Evolutionary conservation across 1,140 invertebrate genomes (phyloP).

Genomic region (Scaptomyza graminum): DNA sequence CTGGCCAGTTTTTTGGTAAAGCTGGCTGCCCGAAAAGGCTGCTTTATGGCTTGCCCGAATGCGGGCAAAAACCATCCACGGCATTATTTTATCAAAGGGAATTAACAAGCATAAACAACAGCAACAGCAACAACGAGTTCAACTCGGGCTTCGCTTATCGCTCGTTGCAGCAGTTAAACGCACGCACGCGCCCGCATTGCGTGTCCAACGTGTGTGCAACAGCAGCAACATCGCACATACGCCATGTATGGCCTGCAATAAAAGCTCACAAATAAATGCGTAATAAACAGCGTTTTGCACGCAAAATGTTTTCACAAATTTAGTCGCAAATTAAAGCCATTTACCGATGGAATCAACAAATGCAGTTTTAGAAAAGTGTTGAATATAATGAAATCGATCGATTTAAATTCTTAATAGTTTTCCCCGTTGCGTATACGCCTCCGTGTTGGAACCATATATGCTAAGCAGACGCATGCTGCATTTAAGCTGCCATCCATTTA

Average conservation of each 20-base stretch:
- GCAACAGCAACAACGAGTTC: conserved; percentile 18
- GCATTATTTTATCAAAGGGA: conserved; percentile 82
- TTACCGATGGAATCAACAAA: not conserved
- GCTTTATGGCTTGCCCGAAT: conserved; percentile 56
- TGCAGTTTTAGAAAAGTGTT: not conserved
- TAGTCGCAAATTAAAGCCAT: conserved; percentile 25
- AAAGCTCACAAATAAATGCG: conserved; percentile 32
- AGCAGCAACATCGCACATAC: conserved; percentile 50
- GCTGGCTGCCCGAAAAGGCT: conserved; percentile 37
- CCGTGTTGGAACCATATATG: conserved; percentile 25
- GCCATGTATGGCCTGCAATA: conserved; percentile 55
- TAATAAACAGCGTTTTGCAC: not conserved
- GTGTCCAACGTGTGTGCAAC: conserved; percentile 54
- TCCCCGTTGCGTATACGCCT: conserved; percentile 39
- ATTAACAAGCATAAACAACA: conserved; percentile 79
- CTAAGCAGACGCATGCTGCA: conserved; percentile 44
- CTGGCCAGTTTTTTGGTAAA: not conserved
- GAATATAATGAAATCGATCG: conserved; percentile 6
- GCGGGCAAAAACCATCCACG: conserved; percentile 69
- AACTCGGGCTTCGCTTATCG: conserved; percentile 56
- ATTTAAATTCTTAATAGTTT: not conserved
- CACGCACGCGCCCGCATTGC: conserved; percentile 75
- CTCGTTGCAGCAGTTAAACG: conserved; percentile 69
- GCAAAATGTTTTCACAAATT: not conserved
- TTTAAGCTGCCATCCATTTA: conserved; percentile 58